These are phyloP conservation scores for Gonocerus acuteangulatus DNA, from an alignment of 2,888 invertebrate species.

Conservation along the genomic window DNA sequence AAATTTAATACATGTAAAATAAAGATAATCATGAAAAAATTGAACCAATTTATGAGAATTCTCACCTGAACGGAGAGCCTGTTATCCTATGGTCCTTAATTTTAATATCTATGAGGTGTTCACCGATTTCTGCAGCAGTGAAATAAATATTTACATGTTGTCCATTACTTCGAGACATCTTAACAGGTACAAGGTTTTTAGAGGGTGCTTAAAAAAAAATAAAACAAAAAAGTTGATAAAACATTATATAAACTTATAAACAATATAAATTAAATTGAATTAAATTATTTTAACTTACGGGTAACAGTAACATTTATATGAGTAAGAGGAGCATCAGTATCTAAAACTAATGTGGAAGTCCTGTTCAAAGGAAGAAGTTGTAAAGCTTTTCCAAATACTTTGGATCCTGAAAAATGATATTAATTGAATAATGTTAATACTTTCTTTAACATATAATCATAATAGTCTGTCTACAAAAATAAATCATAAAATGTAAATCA, in stretches of 20 bases:
- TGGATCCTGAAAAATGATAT: conserved; percentile 30
- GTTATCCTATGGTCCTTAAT: conserved; percentile 42
- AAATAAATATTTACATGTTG: conserved; percentile 42
- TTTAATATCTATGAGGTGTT: conserved; percentile 50
- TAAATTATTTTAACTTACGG: conserved; percentile 42
- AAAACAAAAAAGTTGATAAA: not conserved
- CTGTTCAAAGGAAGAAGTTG: conserved; percentile 53
- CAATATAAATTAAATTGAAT: not conserved
- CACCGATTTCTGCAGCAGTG: conserved; percentile 51
- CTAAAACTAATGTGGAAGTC: conserved; percentile 52
- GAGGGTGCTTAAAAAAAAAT: conserved; percentile 43
- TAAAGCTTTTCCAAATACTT: conserved; percentile 55
- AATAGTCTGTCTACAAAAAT: too few relatives aligned
- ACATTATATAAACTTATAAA: not conserved
- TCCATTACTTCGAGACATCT: conserved; percentile 41
- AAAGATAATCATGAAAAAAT: not conserved
- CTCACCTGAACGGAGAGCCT: conserved; percentile 44
- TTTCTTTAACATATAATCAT: too few relatives aligned
- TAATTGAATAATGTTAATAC: too few relatives aligned
- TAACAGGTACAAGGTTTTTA: conserved; percentile 44
- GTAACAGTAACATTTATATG: conserved; percentile 48
- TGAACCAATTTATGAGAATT: not conserved
- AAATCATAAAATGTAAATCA: too few relatives aligned
- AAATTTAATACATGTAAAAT: conserved; percentile 1
- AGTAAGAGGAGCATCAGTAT: conserved; percentile 41